These are phyloP conservation scores for Meteorus cinctellus DNA, from an alignment of 2,888 invertebrate genomes.

Conservation along the genomic window DNA sequence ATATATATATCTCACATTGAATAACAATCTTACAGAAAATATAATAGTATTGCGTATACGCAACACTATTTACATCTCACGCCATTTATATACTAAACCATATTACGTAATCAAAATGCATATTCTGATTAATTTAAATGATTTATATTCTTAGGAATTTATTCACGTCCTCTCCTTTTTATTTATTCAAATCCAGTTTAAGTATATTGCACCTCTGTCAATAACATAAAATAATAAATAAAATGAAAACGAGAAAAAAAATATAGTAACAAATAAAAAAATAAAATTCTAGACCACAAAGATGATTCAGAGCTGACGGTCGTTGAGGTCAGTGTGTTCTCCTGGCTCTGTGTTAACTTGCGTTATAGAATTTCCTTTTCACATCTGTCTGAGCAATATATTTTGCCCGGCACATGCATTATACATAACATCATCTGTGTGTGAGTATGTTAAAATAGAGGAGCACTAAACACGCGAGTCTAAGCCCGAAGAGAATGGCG, in stretches of 20 bases:
- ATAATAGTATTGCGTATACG: neutral
- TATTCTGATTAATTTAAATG: neutral
- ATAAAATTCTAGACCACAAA: neutral
- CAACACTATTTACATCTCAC: neutral
- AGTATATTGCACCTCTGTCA: neutral
- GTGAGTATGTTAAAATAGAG: slow-evolving; percentile 1
- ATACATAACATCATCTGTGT: neutral
- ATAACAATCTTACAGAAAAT: too few relatives aligned
- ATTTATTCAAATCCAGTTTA: neutral
- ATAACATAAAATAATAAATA: neutral
- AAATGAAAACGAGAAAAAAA: neutral
- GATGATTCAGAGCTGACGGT: neutral
- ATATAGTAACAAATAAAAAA: neutral
- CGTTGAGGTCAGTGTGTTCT: slow-evolving; percentile 4
- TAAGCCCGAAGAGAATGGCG: slow-evolving; percentile 19
- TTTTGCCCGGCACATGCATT: neutral
- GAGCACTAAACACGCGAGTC: slow-evolving; percentile 17
- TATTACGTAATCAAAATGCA: neutral
- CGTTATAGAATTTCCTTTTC: slow-evolving; percentile 7
- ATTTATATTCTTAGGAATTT: neutral
- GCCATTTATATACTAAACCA: neutral
- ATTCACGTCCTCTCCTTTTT: neutral
- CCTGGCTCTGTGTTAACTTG: neutral
- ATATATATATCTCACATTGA: too few relatives aligned
- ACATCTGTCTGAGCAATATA: neutral